Evolutionary conservation across 2,113 vertebrate species (phyloP).

Genomic region (Hyperoodon ampullatus): DNA sequence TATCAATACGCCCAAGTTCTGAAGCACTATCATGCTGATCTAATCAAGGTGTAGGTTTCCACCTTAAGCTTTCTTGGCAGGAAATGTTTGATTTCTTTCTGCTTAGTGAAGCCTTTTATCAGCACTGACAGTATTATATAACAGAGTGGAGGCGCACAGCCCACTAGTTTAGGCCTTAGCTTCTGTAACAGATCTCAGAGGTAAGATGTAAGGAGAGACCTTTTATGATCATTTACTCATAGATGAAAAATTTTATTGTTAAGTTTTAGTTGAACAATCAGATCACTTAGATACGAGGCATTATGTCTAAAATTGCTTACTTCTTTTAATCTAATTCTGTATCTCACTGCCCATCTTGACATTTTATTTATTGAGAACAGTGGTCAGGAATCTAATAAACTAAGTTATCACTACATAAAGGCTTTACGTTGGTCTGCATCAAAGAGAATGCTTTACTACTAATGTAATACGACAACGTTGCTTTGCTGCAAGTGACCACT

Average conservation of each 20-base stretch:
- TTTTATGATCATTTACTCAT: slow-evolving; percentile 32
- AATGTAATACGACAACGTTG: neutral
- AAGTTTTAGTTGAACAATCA: slow-evolving; percentile 6
- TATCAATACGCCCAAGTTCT: slow-evolving; percentile 32
- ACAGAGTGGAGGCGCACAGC: slow-evolving; percentile 6
- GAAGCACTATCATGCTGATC: slow-evolving; percentile 32
- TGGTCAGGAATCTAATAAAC: neutral
- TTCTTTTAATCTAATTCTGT: neutral
- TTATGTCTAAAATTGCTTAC: neutral
- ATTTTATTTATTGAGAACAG: slow-evolving; percentile 6
- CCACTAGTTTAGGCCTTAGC: neutral
- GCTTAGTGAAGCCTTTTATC: slow-evolving; percentile 41
- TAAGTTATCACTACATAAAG: neutral
- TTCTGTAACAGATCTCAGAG: slow-evolving; percentile 46
- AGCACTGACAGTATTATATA: slow-evolving; percentile 29
- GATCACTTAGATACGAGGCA: neutral
- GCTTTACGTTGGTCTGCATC: neutral
- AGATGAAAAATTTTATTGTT: slow-evolving; percentile 9
- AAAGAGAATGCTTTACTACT: neutral
- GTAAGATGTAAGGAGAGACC: neutral
- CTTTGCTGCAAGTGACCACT: neutral
- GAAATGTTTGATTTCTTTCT: slow-evolving; percentile 65
- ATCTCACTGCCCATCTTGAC: neutral
- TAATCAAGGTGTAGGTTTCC: slow-evolving; percentile 54
- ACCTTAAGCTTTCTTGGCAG: slow-evolving; percentile 57